A percentile compares a stretch with the other conserved stretches of the same genome.
Evolutionary conservation across 2,888 invertebrate species (phyloP).

Genomic region (Hydraecia micacea): DNA sequence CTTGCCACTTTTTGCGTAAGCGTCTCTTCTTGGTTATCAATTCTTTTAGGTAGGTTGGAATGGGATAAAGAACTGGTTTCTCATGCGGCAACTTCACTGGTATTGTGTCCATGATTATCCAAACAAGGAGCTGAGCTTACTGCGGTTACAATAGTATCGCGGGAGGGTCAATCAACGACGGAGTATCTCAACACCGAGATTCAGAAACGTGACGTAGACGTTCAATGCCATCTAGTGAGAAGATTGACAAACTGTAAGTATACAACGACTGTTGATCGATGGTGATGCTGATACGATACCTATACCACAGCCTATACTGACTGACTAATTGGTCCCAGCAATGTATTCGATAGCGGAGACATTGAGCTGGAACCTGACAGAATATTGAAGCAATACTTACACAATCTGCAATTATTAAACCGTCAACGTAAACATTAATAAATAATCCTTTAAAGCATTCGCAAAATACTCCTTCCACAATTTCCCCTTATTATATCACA

Average conservation of each 20-base stretch:
- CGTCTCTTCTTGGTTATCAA: not conserved
- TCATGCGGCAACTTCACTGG: slow-evolving; percentile 1
- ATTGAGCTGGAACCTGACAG: not conserved
- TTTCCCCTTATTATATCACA: slow-evolving; percentile 53
- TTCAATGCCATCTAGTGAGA: slow-evolving; percentile 29
- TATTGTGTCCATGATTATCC: slow-evolving; percentile 6
- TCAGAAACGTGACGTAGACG: slow-evolving; percentile 9
- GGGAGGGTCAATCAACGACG: slow-evolving; percentile 16
- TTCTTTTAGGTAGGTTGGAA: slow-evolving; percentile 6
- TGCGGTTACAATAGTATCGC: too few species aligned
- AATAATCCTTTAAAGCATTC: slow-evolving; percentile 41
- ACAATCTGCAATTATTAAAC: not conserved
- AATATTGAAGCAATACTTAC: not conserved
- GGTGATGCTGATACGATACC: not conserved
- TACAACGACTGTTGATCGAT: too few species aligned
- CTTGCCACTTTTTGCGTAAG: slow-evolving; percentile 18
- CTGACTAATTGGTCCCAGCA: not conserved
- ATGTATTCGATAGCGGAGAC: not conserved
- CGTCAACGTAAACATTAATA: slow-evolving; percentile 42
- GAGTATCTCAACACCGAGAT: slow-evolving; percentile 28
- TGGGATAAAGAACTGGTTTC: not conserved
- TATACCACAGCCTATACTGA: too few species aligned
- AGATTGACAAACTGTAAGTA: not conserved
- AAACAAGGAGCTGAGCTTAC: not conserved
- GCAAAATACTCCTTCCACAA: slow-evolving; percentile 45